A percentile compares a stretch with the other conserved stretches of the same genome.
These are phyloP conservation scores for Microctenopoma stevenorrisi DNA, from an alignment of 2,797 vertebrate genomes.

Conservation along the genomic window DNA sequence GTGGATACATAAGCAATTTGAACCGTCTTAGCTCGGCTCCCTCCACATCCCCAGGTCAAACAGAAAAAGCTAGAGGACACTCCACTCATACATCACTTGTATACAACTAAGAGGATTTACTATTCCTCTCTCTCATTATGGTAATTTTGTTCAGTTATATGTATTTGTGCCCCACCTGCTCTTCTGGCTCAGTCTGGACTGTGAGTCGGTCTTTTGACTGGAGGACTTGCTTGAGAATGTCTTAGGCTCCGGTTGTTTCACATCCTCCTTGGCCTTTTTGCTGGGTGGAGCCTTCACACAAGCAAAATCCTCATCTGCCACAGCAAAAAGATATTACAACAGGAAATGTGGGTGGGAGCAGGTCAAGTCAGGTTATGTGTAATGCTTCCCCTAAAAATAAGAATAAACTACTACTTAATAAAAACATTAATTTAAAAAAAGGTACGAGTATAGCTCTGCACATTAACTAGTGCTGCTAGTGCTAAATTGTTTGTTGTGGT, in stretches of 20 bases:
- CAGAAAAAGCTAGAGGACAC: too few species aligned
- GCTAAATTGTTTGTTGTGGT: too few species aligned
- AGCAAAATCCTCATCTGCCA: constrained; percentile 90
- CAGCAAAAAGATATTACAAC: constrained; percentile 7
- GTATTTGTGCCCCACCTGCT: constrained; percentile 78
- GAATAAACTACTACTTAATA: not conserved
- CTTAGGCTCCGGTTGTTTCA: constrained; percentile 66
- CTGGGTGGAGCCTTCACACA: constrained; percentile 77
- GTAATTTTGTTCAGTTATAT: not conserved
- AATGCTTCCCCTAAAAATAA: not conserved
- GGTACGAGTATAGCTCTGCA: too few species aligned
- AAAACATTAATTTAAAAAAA: too few species aligned
- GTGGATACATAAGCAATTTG: too few species aligned
- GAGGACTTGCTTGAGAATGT: constrained; percentile 71
- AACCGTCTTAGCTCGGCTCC: too few species aligned
- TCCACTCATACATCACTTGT: too few species aligned
- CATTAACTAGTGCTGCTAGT: too few species aligned
- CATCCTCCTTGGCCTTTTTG: constrained; percentile 84
- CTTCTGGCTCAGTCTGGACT: constrained; percentile 54
- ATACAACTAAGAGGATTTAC: too few species aligned
- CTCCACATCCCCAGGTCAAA: too few species aligned
- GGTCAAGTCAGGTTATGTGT: not conserved
- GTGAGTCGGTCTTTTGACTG: constrained; percentile 66
- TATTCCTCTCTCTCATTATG: too few species aligned
- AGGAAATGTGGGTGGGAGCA: not conserved